These are phyloP conservation scores for Parapsyche elsis DNA, from an alignment of 1,140 invertebrate species.

Conservation along the genomic window DNA sequence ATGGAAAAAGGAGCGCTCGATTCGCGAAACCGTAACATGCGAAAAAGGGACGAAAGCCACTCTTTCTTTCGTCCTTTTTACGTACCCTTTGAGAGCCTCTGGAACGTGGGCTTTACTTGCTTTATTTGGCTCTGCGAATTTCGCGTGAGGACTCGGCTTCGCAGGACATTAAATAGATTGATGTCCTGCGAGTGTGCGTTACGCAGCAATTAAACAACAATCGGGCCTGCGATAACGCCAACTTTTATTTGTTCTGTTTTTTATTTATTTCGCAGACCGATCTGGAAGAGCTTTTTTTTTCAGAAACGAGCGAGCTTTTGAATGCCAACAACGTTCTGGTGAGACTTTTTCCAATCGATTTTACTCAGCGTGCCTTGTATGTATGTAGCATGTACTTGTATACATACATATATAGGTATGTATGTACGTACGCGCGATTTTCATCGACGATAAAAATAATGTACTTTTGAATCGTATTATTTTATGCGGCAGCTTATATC, in stretches of 20 bases:
- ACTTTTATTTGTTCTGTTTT: neutral
- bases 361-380: neutral
- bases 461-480: too few relatives aligned
- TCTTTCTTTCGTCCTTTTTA: neutral
- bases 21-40: neutral
- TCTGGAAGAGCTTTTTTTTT: too few relatives aligned
- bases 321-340: too few relatives aligned
- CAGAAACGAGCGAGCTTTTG: too few relatives aligned
- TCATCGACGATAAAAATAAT: too few relatives aligned
- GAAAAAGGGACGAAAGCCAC: neutral
- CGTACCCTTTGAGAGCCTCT: too few relatives aligned
- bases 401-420: neutral
- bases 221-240: neutral
- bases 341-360: too few relatives aligned
- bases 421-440: too few relatives aligned
- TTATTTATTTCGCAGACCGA: too few relatives aligned
- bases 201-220: constrained; percentile 29
- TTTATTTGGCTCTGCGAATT: too few relatives aligned
- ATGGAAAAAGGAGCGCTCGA: neutral
- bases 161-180: constrained; percentile 16
- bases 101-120: too few relatives aligned
- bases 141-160: neutral
- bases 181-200: neutral
- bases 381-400: neutral
- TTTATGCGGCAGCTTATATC: too few relatives aligned